phyloP scores from a whole-genome alignment of 2,113 vertebrate genomes.

The Sorex araneus region DNA sequence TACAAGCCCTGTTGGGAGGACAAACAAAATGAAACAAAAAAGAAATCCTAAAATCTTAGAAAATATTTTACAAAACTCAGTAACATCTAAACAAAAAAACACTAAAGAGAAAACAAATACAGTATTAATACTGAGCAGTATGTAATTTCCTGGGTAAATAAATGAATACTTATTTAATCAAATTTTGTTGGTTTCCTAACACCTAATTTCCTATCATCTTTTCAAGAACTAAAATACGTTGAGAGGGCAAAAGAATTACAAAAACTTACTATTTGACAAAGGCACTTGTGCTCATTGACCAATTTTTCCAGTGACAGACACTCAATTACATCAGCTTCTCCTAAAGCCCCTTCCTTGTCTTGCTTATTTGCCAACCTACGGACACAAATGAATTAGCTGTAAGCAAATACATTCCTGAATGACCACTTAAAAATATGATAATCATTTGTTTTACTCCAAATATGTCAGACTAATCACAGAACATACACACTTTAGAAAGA shows the following conservation, averaged over 20 bases:
- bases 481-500: constrained; percentile 3
- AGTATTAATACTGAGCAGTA: constrained; percentile 6
- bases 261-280: constrained; percentile 96
- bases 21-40: constrained; percentile 10
- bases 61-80: constrained; percentile 10
- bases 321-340: constrained; percentile 96
- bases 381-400: constrained; percentile 61
- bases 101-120: neutral
- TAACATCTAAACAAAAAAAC: neutral
- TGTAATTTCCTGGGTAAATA: neutral
- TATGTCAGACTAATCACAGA: constrained; percentile 26
- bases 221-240: neutral
- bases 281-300: constrained; percentile 97
- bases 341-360: constrained; percentile 95
- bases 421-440: constrained; percentile 39
- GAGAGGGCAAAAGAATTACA: neutral
- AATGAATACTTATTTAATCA: too few relatives aligned
- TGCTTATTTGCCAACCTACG: constrained; percentile 97
- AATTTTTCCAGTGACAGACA: constrained; percentile 96
- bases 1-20: neutral
- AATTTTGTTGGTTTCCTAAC: neutral
- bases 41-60: constrained; percentile 38
- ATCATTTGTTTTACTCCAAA: constrained; percentile 7
- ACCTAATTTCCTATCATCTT: neutral
- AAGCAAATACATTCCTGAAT: constrained; percentile 26